phyloP scores from a whole-genome alignment of 2,888 invertebrate genomes.

The Eledone cirrhosa region DNA sequence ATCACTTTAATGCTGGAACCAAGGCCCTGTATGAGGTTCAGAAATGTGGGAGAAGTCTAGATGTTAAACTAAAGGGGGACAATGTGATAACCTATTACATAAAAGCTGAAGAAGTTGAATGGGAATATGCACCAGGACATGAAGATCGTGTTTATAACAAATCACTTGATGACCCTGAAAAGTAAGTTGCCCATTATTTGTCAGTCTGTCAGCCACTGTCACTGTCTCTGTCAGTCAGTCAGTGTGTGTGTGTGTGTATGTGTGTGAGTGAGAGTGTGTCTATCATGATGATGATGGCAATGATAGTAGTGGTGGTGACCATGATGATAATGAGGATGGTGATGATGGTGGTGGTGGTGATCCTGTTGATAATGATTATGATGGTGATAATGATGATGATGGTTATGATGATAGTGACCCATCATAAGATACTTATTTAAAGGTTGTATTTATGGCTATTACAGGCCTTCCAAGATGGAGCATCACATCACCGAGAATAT shows the following conservation, averaged over 20 bases:
- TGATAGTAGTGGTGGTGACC: too few species aligned
- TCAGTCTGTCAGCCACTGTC: background rate
- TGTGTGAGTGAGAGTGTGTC: background rate
- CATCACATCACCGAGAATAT: too few species aligned
- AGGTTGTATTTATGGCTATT: too few species aligned
- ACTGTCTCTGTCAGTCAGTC: background rate
- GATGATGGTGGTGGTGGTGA: too few species aligned
- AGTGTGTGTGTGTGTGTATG: background rate
- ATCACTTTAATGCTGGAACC: slow-evolving; percentile 35
- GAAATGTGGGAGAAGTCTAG: slow-evolving; percentile 16
- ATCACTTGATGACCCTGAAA: slow-evolving; percentile 1
- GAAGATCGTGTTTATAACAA: slow-evolving; percentile 25
- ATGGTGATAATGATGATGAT: too few species aligned
- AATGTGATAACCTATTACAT: slow-evolving; percentile 33
- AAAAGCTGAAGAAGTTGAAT: slow-evolving; percentile 35
- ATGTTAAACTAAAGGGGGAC: background rate
- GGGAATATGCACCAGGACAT: slow-evolving; percentile 38
- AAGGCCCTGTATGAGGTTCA: slow-evolving; percentile 35
- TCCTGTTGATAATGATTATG: too few species aligned
- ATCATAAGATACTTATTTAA: too few species aligned
- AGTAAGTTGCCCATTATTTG: background rate
- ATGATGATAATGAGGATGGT: too few species aligned
- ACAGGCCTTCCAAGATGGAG: too few species aligned
- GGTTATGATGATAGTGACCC: too few species aligned
- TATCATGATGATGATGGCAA: too few species aligned